phyloP scores from a whole-genome alignment of 2,888 invertebrate species.

The Eledona agricola region DNA sequence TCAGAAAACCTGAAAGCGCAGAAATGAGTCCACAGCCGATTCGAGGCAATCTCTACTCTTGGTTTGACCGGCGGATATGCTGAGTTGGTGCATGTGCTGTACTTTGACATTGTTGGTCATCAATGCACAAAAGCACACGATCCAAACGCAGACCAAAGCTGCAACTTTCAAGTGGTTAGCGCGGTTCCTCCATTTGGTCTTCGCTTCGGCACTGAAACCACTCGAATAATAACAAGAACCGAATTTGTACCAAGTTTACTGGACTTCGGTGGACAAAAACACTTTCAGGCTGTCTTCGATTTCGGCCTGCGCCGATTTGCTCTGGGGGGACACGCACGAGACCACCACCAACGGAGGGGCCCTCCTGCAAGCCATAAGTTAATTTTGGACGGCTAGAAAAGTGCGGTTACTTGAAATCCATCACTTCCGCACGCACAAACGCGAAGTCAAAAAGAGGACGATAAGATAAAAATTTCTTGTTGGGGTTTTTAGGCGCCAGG shows the following conservation, averaged over 20 bases:
- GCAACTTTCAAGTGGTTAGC: slow-evolving; percentile 64
- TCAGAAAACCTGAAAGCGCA: slow-evolving; percentile 44
- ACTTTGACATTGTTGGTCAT: slow-evolving; percentile 75
- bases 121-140: slow-evolving; percentile 73
- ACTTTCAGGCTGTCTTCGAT: slow-evolving; percentile 27
- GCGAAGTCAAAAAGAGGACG: too few species aligned
- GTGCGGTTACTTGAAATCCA: too few species aligned
- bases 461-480: too few species aligned
- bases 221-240: neutral
- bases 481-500: too few species aligned
- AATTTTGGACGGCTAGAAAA: too few species aligned
- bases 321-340: neutral
- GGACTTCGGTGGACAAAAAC: slow-evolving; percentile 7
- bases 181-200: slow-evolving; percentile 3
- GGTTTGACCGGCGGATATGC: slow-evolving; percentile 65
- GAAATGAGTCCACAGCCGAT: too few species aligned
- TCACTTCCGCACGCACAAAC: too few species aligned
- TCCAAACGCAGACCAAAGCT: slow-evolving; percentile 71
- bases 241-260: slow-evolving; percentile 8
- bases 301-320: slow-evolving; percentile 13
- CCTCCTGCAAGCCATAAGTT: too few species aligned
- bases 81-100: slow-evolving; percentile 69
- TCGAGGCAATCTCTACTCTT: slow-evolving; percentile 50
- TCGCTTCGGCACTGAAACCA: slow-evolving; percentile 2
- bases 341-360: too few species aligned